phyloP scores from a whole-genome alignment of 2,797 vertebrate species.

The Gobionotothen gibberifrons region DNA sequence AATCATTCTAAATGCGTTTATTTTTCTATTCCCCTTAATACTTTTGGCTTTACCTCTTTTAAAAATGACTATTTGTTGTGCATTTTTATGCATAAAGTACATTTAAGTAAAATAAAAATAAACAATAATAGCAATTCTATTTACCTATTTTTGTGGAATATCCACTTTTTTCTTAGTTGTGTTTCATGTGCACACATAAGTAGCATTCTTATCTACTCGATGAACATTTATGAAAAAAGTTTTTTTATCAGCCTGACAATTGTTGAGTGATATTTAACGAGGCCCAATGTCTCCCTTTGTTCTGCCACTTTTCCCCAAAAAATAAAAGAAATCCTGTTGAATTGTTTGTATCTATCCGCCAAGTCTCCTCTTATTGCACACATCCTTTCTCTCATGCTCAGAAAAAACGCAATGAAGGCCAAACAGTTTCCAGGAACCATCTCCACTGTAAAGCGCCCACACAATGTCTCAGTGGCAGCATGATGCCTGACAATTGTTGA shows the following conservation, averaged over 20 bases:
- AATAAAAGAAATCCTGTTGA: too few relatives aligned
- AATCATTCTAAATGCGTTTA: not conserved
- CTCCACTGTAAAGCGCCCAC: constrained; percentile 35
- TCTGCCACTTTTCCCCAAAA: not conserved
- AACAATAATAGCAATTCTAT: not conserved
- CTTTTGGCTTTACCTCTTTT: not conserved
- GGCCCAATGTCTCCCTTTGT: not conserved
- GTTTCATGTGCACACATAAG: not conserved
- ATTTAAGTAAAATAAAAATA: not conserved
- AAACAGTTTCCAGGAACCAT: constrained; percentile 54
- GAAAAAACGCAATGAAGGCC: constrained; percentile 39
- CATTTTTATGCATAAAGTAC: not conserved
- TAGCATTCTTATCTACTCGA: not conserved
- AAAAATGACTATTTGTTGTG: not conserved
- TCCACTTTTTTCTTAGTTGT: not conserved
- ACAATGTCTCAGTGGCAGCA: constrained; percentile 21
- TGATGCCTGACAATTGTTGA: constrained; percentile 8
- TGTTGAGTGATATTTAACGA: not conserved
- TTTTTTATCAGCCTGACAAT: not conserved
- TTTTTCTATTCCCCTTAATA: not conserved
- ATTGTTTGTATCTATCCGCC: not conserved
- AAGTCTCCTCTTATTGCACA: constrained; percentile 5
- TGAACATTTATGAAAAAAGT: not conserved
- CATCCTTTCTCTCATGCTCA: not conserved
- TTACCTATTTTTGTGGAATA: not conserved